Base-by-base conservation (phyloP, 1,140 invertebrate species). In the Cotesia vestalis region DNA sequence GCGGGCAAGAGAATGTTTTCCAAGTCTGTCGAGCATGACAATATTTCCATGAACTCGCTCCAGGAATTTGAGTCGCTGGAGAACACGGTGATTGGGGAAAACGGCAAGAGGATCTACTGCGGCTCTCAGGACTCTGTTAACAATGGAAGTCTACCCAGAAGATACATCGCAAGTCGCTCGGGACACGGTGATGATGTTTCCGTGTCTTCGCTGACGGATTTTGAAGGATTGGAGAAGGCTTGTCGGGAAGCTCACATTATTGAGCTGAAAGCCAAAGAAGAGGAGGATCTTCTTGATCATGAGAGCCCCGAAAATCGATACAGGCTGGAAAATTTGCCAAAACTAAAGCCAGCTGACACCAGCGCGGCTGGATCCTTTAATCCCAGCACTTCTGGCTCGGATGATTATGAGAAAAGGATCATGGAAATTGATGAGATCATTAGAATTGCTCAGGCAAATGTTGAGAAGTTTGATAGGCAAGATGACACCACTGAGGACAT, bases 1-100 rank as follows among this genome's bases (percentile, higher is more conserved):
- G 92, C 93, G 0, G 91, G 93, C 2, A 90, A 92, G 74, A 92
- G 92, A 78, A 94, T 92, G 82, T 94, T 95, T 78, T 91, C 91
- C 0, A 90, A 90, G 77, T 90, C 91, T 70, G 91, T 93, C 4
- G 96, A 97, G 77, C 93, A 95, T 82, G 96, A 98, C 84, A 94
- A 96, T 84, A 88, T 96, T 27, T 98, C 96, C 0, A 91, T 97
- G 80, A 95, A 92, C 69, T 98, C 96, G 5, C 88, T 98, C 71
- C 95, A 97, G 84, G 96, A 98, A 83, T 98, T 98, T 88, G 96
- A 98, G 87, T 91, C 92, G 69, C 84, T 98, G 4, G 96, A 98
- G 85, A 91, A 90, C 78, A 92, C 94, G 0, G 90, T 95, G 67
- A 91, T 90, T 0, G 82, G 92, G 38, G 91, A 92, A 79, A 91